Percentiles rank a stretch among this genome's conserved stretches.
Conservation (phyloP, 2,888 invertebrate species). For the Caenorhabditis plicata region DNA sequence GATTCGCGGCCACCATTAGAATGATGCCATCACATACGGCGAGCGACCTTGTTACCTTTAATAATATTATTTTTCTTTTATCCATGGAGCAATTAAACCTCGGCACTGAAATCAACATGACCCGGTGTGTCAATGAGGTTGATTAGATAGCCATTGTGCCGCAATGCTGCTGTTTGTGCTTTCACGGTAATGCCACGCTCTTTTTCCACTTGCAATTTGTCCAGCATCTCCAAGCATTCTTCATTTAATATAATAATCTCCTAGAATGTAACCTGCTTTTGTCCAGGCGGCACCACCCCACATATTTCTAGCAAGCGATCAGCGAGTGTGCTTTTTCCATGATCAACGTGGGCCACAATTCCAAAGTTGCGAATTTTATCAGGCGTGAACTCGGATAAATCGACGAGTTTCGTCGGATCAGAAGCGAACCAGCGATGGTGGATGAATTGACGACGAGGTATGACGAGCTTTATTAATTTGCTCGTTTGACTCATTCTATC, state of each 20-base stretch:
- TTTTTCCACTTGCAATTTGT: slow-evolving; percentile 76
- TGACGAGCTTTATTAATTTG: no score
- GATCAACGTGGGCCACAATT: slow-evolving; percentile 98
- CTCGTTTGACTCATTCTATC: no score
- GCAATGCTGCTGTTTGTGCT: slow-evolving; percentile 88
- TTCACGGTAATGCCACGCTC: slow-evolving; percentile 98
- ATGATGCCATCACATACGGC: slow-evolving; percentile 92
- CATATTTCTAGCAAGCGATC: slow-evolving; percentile 91
- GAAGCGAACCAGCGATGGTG: no score
- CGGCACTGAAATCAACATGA: slow-evolving; percentile 84
- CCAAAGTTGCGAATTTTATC: slow-evolving; percentile 79
- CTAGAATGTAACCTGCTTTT: slow-evolving; percentile 13
- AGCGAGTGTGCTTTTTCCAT: slow-evolving; percentile 95
- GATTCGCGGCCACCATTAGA: slow-evolving; percentile 90
- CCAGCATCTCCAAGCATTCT: slow-evolving; percentile 28
- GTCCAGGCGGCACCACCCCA: slow-evolving; percentile 67
- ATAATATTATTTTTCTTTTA: background rate
- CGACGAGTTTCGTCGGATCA: slow-evolving; percentile 36
- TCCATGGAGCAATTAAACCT: slow-evolving; percentile 12
- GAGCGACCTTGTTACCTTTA: slow-evolving; percentile 88
- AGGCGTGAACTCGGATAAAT: slow-evolving; percentile 34
- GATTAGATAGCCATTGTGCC: slow-evolving; percentile 70
- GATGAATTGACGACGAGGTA: no score
- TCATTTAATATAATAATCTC: background rate
- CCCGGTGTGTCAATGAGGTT: slow-evolving; percentile 96